These are phyloP conservation scores for Sebastes itinus DNA, from an alignment of 2,797 vertebrate genomes.

Conservation along the genomic window DNA sequence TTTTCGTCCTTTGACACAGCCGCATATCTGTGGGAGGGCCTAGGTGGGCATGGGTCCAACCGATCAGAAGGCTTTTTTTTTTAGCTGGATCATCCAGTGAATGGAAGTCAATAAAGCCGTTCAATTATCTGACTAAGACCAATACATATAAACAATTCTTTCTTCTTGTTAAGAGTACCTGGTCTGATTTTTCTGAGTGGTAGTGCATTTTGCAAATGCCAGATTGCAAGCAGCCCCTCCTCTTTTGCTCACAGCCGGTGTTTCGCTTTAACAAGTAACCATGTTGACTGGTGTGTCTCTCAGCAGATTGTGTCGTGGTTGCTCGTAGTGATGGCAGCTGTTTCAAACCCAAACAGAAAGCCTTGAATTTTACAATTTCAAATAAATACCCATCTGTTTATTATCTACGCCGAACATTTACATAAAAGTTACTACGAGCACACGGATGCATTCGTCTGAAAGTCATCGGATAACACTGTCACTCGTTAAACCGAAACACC, in stretches of 20 bases:
- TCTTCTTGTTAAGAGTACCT: no score
- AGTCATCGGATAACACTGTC: neutral
- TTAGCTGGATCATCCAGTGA: neutral
- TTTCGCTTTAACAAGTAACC: neutral
- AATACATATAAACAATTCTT: no score
- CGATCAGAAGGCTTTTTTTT: neutral
- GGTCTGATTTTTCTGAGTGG: no score
- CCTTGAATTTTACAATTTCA: neutral
- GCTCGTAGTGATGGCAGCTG: no score
- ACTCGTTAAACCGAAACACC: no score
- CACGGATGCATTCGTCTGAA: neutral
- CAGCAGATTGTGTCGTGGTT: no score
- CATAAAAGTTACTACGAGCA: neutral
- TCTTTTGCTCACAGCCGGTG: neutral
- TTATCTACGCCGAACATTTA: neutral
- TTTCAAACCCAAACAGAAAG: no score
- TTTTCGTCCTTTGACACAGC: neutral
- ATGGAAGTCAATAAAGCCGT: accelerated
- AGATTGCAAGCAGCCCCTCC: neutral
- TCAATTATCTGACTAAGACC: neutral
- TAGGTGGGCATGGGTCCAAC: neutral
- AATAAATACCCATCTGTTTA: neutral
- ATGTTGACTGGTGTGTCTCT: neutral
- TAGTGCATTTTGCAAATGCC: no score
- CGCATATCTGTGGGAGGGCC: neutral